These are phyloP conservation scores for Zapornia atra DNA, from an alignment of 2,113 vertebrate genomes.

Conservation along the genomic window DNA sequence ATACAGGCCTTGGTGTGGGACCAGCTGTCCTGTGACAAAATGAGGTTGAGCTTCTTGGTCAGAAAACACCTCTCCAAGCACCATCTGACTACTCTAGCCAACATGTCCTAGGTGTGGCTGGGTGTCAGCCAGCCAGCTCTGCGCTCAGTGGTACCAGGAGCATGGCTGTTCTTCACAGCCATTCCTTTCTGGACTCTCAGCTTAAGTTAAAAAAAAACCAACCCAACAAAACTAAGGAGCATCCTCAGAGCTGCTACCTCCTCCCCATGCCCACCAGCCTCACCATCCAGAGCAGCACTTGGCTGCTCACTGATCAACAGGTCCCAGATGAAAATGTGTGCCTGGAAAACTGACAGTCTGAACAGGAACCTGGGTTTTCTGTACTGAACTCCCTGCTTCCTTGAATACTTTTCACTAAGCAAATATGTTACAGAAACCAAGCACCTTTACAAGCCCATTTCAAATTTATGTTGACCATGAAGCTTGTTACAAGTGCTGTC, in stretches of 20 bases:
- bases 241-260: neutral
- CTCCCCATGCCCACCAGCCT: neutral
- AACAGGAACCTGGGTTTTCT: accelerated
- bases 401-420: no score
- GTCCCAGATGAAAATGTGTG: accelerated
- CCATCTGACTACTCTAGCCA: accelerated
- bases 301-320: neutral
- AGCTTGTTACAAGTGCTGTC: neutral
- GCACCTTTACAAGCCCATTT: neutral
- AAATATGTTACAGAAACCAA: neutral
- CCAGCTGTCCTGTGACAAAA: accelerated
- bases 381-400: accelerated
- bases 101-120: neutral
- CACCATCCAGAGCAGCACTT: accelerated
- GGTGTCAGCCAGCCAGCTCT: neutral
- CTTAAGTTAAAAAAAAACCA: no score
- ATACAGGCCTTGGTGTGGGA: neutral
- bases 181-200: neutral
- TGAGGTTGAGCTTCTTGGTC: neutral
- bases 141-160: accelerated
- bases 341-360: neutral
- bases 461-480: accelerated
- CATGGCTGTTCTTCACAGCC: neutral
- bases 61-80: neutral
- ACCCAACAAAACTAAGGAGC: no score